Evolutionary conservation across 2,797 vertebrate genomes (phyloP), one percentile per base, ranked within the genome.

Genomic region (Rhynchotus rufescens): DNA sequence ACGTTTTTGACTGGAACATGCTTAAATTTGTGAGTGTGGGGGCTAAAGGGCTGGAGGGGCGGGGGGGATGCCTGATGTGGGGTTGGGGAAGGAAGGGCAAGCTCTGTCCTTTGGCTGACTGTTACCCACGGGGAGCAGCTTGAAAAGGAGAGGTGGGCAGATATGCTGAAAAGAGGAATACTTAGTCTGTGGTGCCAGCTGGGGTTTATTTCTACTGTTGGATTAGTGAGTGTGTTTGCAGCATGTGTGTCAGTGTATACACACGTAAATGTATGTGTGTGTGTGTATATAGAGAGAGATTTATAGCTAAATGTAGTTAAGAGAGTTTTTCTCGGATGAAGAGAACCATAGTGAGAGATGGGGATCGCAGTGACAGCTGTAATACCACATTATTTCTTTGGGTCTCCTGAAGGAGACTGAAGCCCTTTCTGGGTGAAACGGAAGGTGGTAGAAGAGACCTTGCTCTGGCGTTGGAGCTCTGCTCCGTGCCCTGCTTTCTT

Each of bases 1-100:
- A 99, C 1, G 99, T 99, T 93, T 99, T 99, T 77, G 99, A 99
- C 96, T 99, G 99, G 99, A 99, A 99, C 98, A 99, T 99, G 99
- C 98, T 99, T 76, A 99, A 99, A 97, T 99, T 99, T 97, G 99
- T 99, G 97, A 98, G 98, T 98, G 80, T 67, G 38, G 64, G 57
- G 40, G 36, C 6, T 15, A 9, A 81, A 42, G 61, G 66, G 22
- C 30, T 62, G 66, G 51, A 72, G 44, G 64, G 28, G 28, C 4
- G 36, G 36, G 9, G 36, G 36, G 36, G 42, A 20, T 75, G 30
- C 3, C 0, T 64, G 2, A 25, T 21, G 1, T 30, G 47, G 42
- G 30, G 38, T 12, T 73, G 15, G 36, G 61, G 36, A 40, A 71
- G 44, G 47, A 79, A 75, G 20, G 32, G 7, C 42, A 42, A 89